Conservation (phyloP, 2,888 invertebrate genomes). For the Asteroscopus sphinx region DNA sequence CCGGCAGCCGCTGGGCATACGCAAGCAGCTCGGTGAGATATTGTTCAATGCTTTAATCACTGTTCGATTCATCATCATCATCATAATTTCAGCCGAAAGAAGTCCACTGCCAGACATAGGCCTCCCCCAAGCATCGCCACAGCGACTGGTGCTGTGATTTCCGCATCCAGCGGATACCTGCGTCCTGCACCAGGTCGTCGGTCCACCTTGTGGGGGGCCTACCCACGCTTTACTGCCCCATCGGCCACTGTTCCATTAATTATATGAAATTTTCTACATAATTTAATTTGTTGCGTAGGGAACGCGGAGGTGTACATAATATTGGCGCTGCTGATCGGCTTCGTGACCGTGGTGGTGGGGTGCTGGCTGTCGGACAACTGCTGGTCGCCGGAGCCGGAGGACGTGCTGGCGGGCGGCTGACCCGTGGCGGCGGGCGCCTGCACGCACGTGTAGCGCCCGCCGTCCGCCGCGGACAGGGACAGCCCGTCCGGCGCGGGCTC, state of each 20-base stretch:
- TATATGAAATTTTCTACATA: neutral
- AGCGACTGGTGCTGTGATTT: too few relatives aligned
- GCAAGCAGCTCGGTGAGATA: conserved; percentile 90
- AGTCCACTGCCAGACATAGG: too few relatives aligned
- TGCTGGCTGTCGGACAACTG: conserved; percentile 95
- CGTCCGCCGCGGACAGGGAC: conserved; percentile 77
- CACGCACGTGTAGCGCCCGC: conserved; percentile 89
- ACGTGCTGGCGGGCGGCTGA: conserved; percentile 92
- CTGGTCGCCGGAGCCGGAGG: conserved; percentile 94
- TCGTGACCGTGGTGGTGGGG: conserved; percentile 93
- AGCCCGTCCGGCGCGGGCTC: conserved; percentile 78
- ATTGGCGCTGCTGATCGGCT: conserved; percentile 92
- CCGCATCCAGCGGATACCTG: too few relatives aligned
- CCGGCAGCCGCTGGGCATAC: conserved; percentile 92
- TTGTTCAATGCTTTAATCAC: conserved; percentile 19
- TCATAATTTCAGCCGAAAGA: too few relatives aligned
- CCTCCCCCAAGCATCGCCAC: too few relatives aligned
- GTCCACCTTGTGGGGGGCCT: too few relatives aligned
- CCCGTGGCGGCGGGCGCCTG: conserved; percentile 91
- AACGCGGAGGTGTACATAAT: conserved; percentile 94
- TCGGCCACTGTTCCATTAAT: too few relatives aligned
- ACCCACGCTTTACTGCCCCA: too few relatives aligned
- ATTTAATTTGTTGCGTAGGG: conserved; percentile 79
- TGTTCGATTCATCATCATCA: too few relatives aligned
- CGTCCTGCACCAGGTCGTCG: too few relatives aligned